Base-by-base conservation (phyloP, 2,888 invertebrate species). In the Oxystoma pomonae region DNA sequence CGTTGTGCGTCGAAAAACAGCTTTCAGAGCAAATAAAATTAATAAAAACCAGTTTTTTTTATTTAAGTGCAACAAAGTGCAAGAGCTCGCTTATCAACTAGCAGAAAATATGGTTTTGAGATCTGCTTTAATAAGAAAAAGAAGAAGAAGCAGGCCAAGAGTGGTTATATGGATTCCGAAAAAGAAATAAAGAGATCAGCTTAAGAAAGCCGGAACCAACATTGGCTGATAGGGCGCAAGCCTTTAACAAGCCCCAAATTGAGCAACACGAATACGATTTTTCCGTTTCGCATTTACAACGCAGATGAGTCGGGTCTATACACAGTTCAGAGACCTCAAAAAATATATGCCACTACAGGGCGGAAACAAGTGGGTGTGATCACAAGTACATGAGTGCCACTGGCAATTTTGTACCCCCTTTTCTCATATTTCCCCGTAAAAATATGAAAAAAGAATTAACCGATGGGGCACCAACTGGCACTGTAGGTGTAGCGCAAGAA, bases 251-350 rank as follows among this genome's bases (percentile, higher is more conserved):
- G 60, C 49, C 22, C 1, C 58, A 66, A 20, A 67, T 62, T 51
- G n/a, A n/a, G n/a, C n/a, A n/a, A n/a, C n/a, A n/a, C n/a, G n/a
- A n/a, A n/a, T n/a, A n/a, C n/a, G n/a, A n/a, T n/a, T n/a, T n/a
- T n/a, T n/a, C n/a, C n/a, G n/a, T n/a, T n/a, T 12, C 5, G 49
- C 49, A 50, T 20, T 64, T 65, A 55, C 35, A 68, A 67, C 59
- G 63, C 76, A 21, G 79, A 80, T 69, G 78, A 81, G 69, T 76
- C 77, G 17, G 77, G 74, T 0, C 64, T 80, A 3, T 75, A 77
- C 18, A 81, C 79, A 3, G 80, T 81, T 0, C 78, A 78, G 58
- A 62, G 60, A 20, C 20, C 12, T 35, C 35, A 35, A 35, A 35
- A 35, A 35, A 35, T 35, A 7, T 35, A 35, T 35, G 35, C 35